These are phyloP conservation scores for Scaeva pyrastri DNA, from an alignment of 2,888 invertebrate genomes.

Conservation along the genomic window DNA sequence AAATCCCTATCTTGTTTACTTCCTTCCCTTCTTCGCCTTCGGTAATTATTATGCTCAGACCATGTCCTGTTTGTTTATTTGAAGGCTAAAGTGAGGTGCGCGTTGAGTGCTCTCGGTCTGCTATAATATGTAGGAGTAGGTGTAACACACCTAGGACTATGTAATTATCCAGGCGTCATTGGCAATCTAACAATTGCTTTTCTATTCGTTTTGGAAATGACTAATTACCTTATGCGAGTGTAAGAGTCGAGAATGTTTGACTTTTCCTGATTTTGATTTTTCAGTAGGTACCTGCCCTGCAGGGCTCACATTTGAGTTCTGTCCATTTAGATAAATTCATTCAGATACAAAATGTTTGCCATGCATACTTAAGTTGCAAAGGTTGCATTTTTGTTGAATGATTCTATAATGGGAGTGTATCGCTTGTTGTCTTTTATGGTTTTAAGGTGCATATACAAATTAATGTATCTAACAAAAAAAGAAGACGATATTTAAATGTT, in stretches of 20 bases:
- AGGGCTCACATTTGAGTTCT: neutral
- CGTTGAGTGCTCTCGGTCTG: constrained; percentile 22
- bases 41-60: constrained; percentile 42
- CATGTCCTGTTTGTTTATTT: constrained; percentile 46
- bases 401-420: constrained; percentile 5
- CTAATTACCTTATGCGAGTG: neutral
- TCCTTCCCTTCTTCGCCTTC: constrained; percentile 10
- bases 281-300: neutral
- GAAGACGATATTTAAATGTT: constrained; percentile 1
- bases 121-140: constrained; percentile 16
- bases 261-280: neutral
- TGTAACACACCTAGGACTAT: constrained; percentile 21
- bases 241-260: neutral
- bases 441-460: constrained; percentile 2
- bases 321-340: constrained; percentile 33
- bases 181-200: constrained; percentile 43
- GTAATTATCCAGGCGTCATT: constrained; percentile 42
- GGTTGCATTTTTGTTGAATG: constrained; percentile 37
- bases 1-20: constrained; percentile 34
- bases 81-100: constrained; percentile 15
- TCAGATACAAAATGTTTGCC: constrained; percentile 32
- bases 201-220: constrained; percentile 13
- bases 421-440: constrained; percentile 14
- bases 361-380: constrained; percentile 23
- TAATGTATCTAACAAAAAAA: neutral